Evolutionary conservation across 2,797 vertebrate species (phyloP).

Genomic region (Neoniphon sammara): DNA sequence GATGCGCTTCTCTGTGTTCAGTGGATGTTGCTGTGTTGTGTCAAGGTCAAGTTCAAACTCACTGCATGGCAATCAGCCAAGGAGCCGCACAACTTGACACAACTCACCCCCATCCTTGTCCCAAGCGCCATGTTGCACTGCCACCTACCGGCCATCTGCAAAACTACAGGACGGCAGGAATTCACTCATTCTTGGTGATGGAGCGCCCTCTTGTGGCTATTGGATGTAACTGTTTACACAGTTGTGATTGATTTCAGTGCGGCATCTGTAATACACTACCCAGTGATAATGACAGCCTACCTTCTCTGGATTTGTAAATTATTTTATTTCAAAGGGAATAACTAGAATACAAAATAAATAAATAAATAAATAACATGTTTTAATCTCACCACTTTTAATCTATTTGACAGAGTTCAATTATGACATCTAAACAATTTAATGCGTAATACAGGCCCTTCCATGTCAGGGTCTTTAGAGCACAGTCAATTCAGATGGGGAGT

Average conservation of each 20-base stretch:
- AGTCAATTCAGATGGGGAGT: too few species aligned
- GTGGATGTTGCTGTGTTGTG: conserved; percentile 28
- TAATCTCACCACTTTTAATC: too few species aligned
- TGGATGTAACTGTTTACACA: not conserved
- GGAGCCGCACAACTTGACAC: conserved; percentile 18
- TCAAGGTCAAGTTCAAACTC: conserved; percentile 78
- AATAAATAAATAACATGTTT: too few species aligned
- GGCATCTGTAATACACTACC: not conserved
- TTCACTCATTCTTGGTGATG: not conserved
- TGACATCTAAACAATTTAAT: too few species aligned
- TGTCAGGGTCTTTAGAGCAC: too few species aligned
- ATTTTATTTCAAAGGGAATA: not conserved
- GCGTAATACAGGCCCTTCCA: too few species aligned
- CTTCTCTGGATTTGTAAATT: too few species aligned
- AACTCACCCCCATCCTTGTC: conserved; percentile 21
- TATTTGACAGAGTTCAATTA: too few species aligned
- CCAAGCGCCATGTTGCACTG: conserved; percentile 22
- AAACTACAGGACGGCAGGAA: not conserved
- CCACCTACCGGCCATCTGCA: conserved; percentile 24
- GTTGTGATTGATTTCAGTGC: not conserved
- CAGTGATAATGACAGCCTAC: too few species aligned
- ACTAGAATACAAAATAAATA: too few species aligned
- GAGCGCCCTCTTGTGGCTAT: conserved; percentile 40
- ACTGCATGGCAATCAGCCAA: conserved; percentile 43
- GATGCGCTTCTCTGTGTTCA: not conserved